phyloP scores from a whole-genome alignment of 2,888 invertebrate species.

The Eugnorisma glareosa region DNA sequence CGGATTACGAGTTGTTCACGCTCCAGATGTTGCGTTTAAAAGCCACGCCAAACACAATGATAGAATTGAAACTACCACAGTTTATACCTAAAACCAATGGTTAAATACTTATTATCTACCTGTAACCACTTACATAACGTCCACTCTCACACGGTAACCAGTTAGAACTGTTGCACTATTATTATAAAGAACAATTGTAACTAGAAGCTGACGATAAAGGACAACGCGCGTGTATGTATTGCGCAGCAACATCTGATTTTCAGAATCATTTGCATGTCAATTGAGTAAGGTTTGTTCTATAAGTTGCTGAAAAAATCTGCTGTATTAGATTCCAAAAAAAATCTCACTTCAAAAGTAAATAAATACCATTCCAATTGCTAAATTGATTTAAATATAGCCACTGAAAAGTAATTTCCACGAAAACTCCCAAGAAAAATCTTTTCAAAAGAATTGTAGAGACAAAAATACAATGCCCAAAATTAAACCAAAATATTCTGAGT shows the following conservation, averaged over 20 bases:
- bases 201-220: conserved; percentile 38
- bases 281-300: conserved; percentile 25
- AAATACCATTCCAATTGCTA: background rate
- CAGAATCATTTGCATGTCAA: conserved; percentile 48
- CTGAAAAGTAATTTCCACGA: background rate
- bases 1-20: conserved; percentile 70
- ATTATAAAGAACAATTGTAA: conserved; percentile 41
- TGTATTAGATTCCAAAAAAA: background rate
- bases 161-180: conserved; percentile 29
- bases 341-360: background rate
- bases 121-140: conserved; percentile 60
- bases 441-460: background rate
- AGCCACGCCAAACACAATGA: conserved; percentile 65
- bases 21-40: conserved; percentile 71
- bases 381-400: background rate
- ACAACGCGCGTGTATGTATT: conserved; percentile 29
- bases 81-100: conserved; percentile 68
- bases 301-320: conserved; percentile 1
- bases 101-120: conserved; percentile 61
- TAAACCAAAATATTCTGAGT: conserved; percentile 30
- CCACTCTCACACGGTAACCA: conserved; percentile 45
- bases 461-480: conserved; percentile 23
- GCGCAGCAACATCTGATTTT: conserved; percentile 41
- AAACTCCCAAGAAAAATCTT: background rate
- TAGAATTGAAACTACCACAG: conserved; percentile 67